A percentile compares a stretch with the other conserved stretches of the same genome.
Conservation (phyloP, 2,888 invertebrate species). For the Drepanosiphum platanoidis region DNA sequence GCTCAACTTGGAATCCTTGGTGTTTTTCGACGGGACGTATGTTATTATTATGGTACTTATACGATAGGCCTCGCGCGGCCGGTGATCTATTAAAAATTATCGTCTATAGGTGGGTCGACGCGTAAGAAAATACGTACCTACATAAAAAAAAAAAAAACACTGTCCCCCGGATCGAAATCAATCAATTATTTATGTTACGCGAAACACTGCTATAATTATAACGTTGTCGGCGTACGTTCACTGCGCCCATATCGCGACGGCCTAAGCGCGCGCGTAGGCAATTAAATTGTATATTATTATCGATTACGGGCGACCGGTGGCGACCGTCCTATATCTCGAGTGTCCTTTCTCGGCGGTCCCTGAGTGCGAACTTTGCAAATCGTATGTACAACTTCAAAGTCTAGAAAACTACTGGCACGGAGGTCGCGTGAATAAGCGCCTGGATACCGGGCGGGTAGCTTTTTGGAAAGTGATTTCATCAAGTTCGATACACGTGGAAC, state of each 20-base stretch:
- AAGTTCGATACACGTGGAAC: no score
- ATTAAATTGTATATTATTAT: no score
- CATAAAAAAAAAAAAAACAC: background rate
- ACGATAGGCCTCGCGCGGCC: background rate
- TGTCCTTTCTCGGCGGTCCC: no score
- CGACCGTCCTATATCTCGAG: no score
- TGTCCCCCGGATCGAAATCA: background rate
- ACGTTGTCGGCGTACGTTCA: background rate
- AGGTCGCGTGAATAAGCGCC: no score
- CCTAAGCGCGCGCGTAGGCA: background rate
- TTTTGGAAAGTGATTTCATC: no score
- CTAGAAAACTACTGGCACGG: no score
- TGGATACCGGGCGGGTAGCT: no score
- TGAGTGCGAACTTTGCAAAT: no score
- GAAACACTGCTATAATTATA: background rate
- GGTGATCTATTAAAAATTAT: conserved; percentile 16
- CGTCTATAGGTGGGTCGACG: background rate
- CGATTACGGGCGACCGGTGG: no score
- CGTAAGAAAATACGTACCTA: background rate
- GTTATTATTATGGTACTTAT: background rate
- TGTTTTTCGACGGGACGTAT: conserved; percentile 1
- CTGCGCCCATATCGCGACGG: background rate
- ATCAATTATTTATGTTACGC: background rate
- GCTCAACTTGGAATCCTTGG: background rate
- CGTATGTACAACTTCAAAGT: no score